These are phyloP conservation scores for Oryzias celebensis DNA, from an alignment of 2,113 vertebrate species.

Conservation along the genomic window DNA sequence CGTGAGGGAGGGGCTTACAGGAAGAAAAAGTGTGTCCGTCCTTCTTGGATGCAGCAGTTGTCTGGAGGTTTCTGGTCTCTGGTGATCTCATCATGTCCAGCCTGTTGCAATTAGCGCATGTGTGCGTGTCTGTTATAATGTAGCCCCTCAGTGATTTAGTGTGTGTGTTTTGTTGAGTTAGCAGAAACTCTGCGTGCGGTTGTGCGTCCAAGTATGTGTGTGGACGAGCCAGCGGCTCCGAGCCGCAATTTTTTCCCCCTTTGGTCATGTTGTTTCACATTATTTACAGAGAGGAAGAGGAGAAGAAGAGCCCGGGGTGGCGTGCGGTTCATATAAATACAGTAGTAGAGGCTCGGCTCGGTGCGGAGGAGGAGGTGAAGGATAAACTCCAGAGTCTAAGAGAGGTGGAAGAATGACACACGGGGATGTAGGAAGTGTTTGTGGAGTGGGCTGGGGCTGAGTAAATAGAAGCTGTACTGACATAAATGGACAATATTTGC, in stretches of 20 bases:
- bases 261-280: slow-evolving; percentile 72
- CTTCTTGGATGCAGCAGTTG: slow-evolving; percentile 73
- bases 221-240: slow-evolving; percentile 52
- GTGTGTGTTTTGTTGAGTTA: slow-evolving; percentile 70
- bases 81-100: slow-evolving; percentile 79
- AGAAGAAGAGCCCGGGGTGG: slow-evolving; percentile 23
- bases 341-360: slow-evolving; percentile 43
- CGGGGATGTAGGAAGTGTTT: slow-evolving; percentile 52
- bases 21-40: not conserved
- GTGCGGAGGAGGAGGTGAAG: slow-evolving; percentile 19
- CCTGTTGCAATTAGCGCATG: slow-evolving; percentile 65
- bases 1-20: not conserved
- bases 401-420: slow-evolving; percentile 11
- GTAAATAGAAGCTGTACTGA: slow-evolving; percentile 71
- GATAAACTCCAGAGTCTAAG: slow-evolving; percentile 14
- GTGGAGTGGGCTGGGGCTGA: slow-evolving; percentile 66
- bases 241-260: slow-evolving; percentile 72
- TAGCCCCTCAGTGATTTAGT: slow-evolving; percentile 69
- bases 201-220: slow-evolving; percentile 25
- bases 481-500: slow-evolving; percentile 73
- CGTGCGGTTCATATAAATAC: slow-evolving; percentile 44
- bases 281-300: slow-evolving; percentile 49
- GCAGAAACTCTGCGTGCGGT: slow-evolving; percentile 62
- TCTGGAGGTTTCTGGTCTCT: slow-evolving; percentile 77
- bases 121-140: slow-evolving; percentile 64